Base-by-base conservation (phyloP, 2,888 invertebrate genomes). In the Scaeva pyrastri region DNA sequence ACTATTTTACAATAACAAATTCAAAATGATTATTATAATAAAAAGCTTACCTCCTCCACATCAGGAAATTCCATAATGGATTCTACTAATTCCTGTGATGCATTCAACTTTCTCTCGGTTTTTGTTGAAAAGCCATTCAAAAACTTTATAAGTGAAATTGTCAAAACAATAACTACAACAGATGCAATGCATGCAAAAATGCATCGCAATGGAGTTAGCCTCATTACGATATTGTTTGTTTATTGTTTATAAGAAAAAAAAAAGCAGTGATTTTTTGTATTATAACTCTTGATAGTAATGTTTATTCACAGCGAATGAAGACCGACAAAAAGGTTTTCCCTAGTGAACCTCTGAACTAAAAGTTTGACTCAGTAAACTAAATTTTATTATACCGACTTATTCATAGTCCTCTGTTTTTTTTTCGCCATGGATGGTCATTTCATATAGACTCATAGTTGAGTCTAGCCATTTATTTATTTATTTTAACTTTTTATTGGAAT, bases 151-250 rank as follows among this genome's bases (percentile, higher is more conserved):
- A 87, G 60, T 3, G 45, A 83, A 79, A 83, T 50, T 48, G 48
- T 60, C 75, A 83, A 73, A 79, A 72, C 45, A 41, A 76, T 72
- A 50, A 75, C 39, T 52, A 68, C 83, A 60, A 72, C 39, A 23
- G 78, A 5, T 50, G 75, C 14, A 26, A 78, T 31, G 55, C 60
- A 78, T 10, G 48, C 48, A 10, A 66, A 60, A 60, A 12, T 55
- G 48, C 83, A 52, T 19, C 26, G 52, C 36, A 83, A 39, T 16
- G 56, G 60, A 26, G 26, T 48, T 43, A 66, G 71, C 79, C 43
- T 76, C 87, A 87, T 87, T 72, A 72, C 68, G 36, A 23, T 41
- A 60, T 71, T 58, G 48, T 50, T 82, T 70, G 52, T 71, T n/a
- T 71, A 36, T 64, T 74, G 52, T 66, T 70, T 41, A 64, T 41